Evolutionary conservation across 2,888 invertebrate species (phyloP), one percentile per base, ranked within the genome.

Genomic region (Halictus ligatus): DNA sequence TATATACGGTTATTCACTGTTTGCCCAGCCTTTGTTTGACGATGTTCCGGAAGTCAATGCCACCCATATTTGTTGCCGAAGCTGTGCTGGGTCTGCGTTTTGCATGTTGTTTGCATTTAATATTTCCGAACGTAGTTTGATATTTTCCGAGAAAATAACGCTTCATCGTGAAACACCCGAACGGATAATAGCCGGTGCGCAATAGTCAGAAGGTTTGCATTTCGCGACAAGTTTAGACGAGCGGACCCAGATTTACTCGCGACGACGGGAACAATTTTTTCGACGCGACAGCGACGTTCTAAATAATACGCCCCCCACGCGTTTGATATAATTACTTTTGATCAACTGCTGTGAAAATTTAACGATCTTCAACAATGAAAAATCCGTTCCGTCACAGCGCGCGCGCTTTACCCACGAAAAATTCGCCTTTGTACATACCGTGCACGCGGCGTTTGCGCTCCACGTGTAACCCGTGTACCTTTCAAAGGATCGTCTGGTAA

Each of bases 81-180:
- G 75, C 46, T 73, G 64, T 71, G 78, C 40, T 46, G 21, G 75
- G 10, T 35, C 60, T 43, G 83, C 25, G 84, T 77, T 40, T 58
- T 43, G 60, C 60, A 50, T 40, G 74, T 21, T 84, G 78, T 83
- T 84, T 83, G 67, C 73, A 76, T 83, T 83, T 85, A 76, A 85
- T 85, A 85, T 83, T 85, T 83, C 58, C 79, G 35, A 64, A 75
- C 48, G 78, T 35, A 54, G 75, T 60, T 50, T 60, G 60, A 75
- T 75, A 79, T 83, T 79, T 84, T 64, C 77, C n/a, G 29, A 64
- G 64, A 83, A 78, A 85, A 85, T 79, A 85, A 76, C 40, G 83
- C 18, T 69, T 74, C 71, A 77, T 78, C 58, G 74, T 43, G 43
- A 73, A 72, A 76, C 64, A 72, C 54, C 35, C 35, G 54, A 67